Evolutionary conservation across 2,113 vertebrate genomes (phyloP), one percentile per base, ranked within the genome.

Genomic region (Hipposideros armiger): DNA sequence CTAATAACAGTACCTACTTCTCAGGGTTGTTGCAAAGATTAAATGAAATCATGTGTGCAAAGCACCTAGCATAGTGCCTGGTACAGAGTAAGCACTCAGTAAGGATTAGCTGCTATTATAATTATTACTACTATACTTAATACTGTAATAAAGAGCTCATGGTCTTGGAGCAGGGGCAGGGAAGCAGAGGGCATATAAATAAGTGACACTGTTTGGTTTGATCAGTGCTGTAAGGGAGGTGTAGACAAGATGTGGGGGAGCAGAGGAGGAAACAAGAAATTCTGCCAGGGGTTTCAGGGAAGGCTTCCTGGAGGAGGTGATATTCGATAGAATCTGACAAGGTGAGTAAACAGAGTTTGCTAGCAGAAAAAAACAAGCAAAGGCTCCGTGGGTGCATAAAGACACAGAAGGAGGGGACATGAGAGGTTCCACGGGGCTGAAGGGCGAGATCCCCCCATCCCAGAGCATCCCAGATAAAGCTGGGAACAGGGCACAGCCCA

Each of bases 391-490:
- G 32, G 22, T 5, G 28, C 69, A 10, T 11, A 70, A 30, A 47
- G 70, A 64, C 30, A 28, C 3, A 24, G 26, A 47, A 14, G 22
- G 64, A 2, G 50, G 10, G 22, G 28, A 0, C 7, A 0, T 0
- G 40, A 15, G 58, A 58, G 14, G 22, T 30, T 13, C 88, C 32
- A 1, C 0, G 10, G 26, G 62, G 32, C 40, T 2, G 11, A 47
- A 84, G 40, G 60, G 60, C 14, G 60, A 64, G 60, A 5, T 4
- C 60, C 11, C 42, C 72, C 22, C 15, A 9, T 47, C 47, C 30
- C 8, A n/a, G 11, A 54, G n/a, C 10, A 54, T 60, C 47, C 54
- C 24, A 9, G 90, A 8, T 1, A 30, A 32, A 28, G 40, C 47
- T 54, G 52, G 64, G n/a, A 22, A 32, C 64, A 8, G 54, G 67